phyloP scores from a whole-genome alignment of 2,797 vertebrate genomes.

The Botia almorhae region DNA sequence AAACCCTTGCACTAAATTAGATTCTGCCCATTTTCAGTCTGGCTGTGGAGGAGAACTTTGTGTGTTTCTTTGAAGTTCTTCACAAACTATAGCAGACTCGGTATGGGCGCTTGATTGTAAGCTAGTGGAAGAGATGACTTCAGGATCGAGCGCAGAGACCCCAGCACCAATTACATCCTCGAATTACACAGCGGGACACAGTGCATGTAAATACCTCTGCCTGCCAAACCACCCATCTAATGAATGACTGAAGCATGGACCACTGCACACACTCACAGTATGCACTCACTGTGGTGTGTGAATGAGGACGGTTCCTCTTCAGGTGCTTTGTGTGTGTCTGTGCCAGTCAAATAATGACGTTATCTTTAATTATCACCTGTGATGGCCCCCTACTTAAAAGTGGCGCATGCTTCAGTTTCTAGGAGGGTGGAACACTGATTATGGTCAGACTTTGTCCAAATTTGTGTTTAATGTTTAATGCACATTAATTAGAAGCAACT shows the following conservation, averaged over 20 bases:
- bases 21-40: conserved; percentile 1
- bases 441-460: too few relatives aligned
- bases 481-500: too few relatives aligned
- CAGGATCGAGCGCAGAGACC: conserved; percentile 42
- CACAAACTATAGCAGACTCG: conserved; percentile 15
- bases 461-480: too few relatives aligned
- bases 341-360: conserved; percentile 44
- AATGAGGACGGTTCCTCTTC: not conserved
- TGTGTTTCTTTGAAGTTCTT: conserved; percentile 28
- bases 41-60: not conserved
- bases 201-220: conserved; percentile 64
- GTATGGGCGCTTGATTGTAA: conserved; percentile 37
- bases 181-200: conserved; percentile 73
- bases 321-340: conserved; percentile 31
- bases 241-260: conserved; percentile 38
- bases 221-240: conserved; percentile 57
- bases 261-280: conserved; percentile 35
- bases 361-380: conserved; percentile 29
- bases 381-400: not conserved
- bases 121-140: conserved; percentile 50
- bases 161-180: conserved; percentile 69
- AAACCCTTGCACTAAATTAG: not conserved
- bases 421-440: not conserved
- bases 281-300: conserved; percentile 15
- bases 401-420: not conserved